phyloP scores from a whole-genome alignment of 2,113 vertebrate genomes.

The Myodes glareolus region DNA sequence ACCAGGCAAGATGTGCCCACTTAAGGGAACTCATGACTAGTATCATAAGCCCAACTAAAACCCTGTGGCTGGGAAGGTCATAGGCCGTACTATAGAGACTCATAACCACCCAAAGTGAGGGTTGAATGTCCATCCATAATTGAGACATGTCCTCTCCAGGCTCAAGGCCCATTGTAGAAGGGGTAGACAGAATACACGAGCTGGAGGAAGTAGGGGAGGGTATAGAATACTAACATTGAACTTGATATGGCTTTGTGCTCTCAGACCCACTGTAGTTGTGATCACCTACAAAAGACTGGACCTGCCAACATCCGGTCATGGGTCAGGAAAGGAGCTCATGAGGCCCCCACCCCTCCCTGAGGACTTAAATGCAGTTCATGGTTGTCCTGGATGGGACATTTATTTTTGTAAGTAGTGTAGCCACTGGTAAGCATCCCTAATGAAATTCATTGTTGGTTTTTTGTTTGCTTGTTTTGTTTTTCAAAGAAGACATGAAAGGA shows the following conservation, averaged over 20 bases:
- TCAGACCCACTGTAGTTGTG: background rate
- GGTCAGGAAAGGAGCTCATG: background rate
- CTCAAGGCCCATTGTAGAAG: too few species aligned
- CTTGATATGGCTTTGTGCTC: background rate
- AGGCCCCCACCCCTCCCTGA: background rate
- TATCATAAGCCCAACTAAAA: background rate
- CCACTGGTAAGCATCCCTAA: background rate
- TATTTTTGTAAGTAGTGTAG: background rate
- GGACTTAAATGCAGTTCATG: background rate
- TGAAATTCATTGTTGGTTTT: background rate
- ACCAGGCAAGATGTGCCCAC: background rate
- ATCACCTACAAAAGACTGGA: background rate
- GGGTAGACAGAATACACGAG: background rate
- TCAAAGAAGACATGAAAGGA: background rate
- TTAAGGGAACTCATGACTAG: background rate
- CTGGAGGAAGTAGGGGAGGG: background rate
- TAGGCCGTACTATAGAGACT: background rate
- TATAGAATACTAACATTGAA: background rate
- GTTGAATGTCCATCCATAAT: background rate
- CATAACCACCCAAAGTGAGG: background rate
- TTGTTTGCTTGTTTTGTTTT: background rate
- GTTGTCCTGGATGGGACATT: background rate
- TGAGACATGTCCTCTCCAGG: background rate
- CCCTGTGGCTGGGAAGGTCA: background rate
- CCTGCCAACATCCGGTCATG: background rate